These are phyloP conservation scores for Epistrophella euchroma DNA, from an alignment of 2,888 invertebrate species.

Conservation along the genomic window DNA sequence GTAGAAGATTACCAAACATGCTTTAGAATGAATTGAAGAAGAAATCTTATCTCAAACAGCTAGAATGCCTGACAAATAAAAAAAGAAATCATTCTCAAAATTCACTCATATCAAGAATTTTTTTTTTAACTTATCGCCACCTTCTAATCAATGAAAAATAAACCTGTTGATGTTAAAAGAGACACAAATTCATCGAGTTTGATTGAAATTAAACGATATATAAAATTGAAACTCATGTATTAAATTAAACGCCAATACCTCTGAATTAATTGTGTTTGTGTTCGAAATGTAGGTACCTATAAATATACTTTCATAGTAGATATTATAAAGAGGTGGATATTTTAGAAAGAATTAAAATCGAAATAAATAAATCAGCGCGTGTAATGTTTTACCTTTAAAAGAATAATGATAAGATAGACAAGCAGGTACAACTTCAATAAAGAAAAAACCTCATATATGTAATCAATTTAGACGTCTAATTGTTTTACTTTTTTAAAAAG, in stretches of 20 bases:
- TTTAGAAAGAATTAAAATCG: conserved; percentile 28
- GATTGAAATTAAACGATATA: conserved; percentile 13
- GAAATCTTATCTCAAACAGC: conserved; percentile 25
- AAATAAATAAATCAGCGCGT: conserved; percentile 37
- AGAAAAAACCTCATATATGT: background rate
- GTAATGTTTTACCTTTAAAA: conserved; percentile 23
- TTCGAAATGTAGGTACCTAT: conserved; percentile 18
- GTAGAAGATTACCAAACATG: conserved; percentile 11
- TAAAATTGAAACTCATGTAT: conserved; percentile 25
- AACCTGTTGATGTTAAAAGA: conserved; percentile 55
- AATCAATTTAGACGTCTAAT: background rate
- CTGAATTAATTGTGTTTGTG: conserved; percentile 49
- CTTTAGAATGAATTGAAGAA: conserved; percentile 23
- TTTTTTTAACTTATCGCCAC: conserved; percentile 52
- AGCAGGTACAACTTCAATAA: background rate
- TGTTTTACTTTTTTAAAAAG: background rate
- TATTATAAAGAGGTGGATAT: conserved; percentile 13
- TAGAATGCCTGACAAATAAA: background rate
- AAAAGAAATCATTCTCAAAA: conserved; percentile 32
- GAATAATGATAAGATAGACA: conserved; percentile 57
- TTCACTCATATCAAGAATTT: conserved; percentile 23
- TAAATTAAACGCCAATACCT: conserved; percentile 48
- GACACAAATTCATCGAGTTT: conserved; percentile 42
- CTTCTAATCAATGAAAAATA: conserved; percentile 49
- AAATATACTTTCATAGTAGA: background rate